Conservation (phyloP, 2,888 invertebrate species). For the Drosophila dives region DNA sequence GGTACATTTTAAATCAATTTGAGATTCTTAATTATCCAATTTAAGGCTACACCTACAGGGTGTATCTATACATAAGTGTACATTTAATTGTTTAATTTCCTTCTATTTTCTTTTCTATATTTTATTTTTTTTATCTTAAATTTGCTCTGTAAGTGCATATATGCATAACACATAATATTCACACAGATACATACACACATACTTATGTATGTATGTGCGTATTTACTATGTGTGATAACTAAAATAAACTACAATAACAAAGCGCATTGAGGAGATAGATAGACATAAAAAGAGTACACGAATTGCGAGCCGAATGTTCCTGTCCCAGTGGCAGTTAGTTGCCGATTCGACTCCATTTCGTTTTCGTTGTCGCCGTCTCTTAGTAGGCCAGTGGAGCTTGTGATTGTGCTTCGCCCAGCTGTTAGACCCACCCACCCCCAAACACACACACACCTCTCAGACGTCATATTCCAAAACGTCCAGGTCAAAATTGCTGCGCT, state of each 20-base stretch:
- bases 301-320: constrained; percentile 40
- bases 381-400: constrained; percentile 64
- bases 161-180: constrained; percentile 1
- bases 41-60: constrained; percentile 3
- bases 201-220: neutral
- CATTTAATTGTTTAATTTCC: constrained; percentile 10
- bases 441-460: neutral
- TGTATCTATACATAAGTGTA: constrained; percentile 13
- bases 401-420: constrained; percentile 51
- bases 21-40: constrained; percentile 7
- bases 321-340: constrained; percentile 19
- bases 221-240: constrained; percentile 2
- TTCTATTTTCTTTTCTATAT: neutral
- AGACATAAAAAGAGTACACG: constrained; percentile 21
- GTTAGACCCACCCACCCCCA: constrained; percentile 17
- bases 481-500: constrained; percentile 3
- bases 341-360: constrained; percentile 53
- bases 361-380: constrained; percentile 66
- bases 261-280: constrained; percentile 19
- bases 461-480: constrained; percentile 8
- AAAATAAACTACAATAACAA: constrained; percentile 1
- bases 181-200: neutral
- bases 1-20: constrained; percentile 42
- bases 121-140: neutral
- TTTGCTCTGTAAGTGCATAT: neutral